These are phyloP conservation scores for Drosophila leonis DNA, from an alignment of 2,888 invertebrate genomes.

Conservation along the genomic window DNA sequence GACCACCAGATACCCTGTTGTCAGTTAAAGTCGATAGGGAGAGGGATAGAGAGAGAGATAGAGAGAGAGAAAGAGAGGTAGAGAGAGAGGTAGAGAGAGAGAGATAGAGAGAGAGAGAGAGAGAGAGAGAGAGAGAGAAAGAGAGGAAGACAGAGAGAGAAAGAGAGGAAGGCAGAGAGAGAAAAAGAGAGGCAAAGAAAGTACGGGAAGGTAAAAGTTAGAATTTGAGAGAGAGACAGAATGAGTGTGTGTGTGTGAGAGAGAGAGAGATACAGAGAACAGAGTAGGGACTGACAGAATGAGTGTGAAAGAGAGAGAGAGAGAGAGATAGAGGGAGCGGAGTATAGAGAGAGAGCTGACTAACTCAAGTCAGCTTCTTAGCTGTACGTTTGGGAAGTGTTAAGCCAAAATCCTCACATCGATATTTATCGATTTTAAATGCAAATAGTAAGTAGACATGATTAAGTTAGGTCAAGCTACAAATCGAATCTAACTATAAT, in stretches of 20 bases:
- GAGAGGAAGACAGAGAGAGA: background rate
- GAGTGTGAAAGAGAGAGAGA: too few species aligned
- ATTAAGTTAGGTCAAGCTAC: background rate
- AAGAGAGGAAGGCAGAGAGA: background rate
- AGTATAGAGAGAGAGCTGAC: too few species aligned
- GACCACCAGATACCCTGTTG: background rate
- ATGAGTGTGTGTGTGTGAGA: too few species aligned
- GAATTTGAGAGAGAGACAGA: background rate
- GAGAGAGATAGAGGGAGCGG: background rate
- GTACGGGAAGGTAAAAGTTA: too few species aligned
- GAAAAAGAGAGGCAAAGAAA: background rate
- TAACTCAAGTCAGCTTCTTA: too few species aligned
- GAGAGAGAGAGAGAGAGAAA: background rate
- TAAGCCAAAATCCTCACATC: background rate
- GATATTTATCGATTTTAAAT: background rate
- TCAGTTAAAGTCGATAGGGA: too few species aligned
- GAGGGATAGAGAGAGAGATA: background rate
- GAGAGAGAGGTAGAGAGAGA: too few species aligned
- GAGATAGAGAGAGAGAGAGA: background rate
- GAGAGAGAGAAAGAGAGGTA: background rate
- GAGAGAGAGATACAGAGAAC: too few species aligned
- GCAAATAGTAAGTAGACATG: background rate
- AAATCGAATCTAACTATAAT: background rate
- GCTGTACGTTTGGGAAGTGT: too few species aligned
- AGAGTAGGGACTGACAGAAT: too few species aligned